Evolutionary conservation across 2,888 invertebrate species (phyloP).

Genomic region (Drosophila robusta): DNA sequence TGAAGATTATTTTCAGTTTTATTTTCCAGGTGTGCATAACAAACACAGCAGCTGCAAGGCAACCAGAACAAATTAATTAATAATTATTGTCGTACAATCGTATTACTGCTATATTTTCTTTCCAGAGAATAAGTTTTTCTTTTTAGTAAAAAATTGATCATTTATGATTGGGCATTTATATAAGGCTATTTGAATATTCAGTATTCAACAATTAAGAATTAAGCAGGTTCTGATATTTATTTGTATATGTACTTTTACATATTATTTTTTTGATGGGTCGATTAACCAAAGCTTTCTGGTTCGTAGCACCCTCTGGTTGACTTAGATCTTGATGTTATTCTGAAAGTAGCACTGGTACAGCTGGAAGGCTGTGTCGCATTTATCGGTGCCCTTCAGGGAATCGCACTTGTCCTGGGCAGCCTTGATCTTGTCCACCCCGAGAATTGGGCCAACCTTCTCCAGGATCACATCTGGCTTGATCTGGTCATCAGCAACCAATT

Average conservation of each 20-base stretch:
- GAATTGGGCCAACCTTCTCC: slow-evolving; percentile 53
- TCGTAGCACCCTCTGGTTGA: not conserved
- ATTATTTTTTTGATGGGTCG: too few relatives aligned
- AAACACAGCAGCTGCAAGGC: too few relatives aligned
- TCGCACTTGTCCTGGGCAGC: slow-evolving; percentile 64
- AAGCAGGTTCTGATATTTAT: too few relatives aligned
- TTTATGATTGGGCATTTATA: not conserved
- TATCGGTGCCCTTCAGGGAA: slow-evolving; percentile 56
- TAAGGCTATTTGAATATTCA: too few relatives aligned
- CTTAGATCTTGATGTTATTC: slow-evolving; percentile 48
- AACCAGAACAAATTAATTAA: not conserved
- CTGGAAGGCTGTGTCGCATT: slow-evolving; percentile 77
- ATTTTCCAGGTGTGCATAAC: too few relatives aligned
- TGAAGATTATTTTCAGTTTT: too few relatives aligned
- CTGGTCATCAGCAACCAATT: slow-evolving; percentile 68
- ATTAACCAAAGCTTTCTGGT: too few relatives aligned
- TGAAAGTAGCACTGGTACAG: slow-evolving; percentile 71
- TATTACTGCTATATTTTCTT: too few relatives aligned
- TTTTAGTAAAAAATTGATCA: not conserved
- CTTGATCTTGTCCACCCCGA: slow-evolving; percentile 66
- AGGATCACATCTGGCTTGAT: slow-evolving; percentile 60
- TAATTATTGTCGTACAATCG: not conserved
- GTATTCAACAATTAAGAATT: too few relatives aligned
- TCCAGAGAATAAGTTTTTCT: too few relatives aligned
- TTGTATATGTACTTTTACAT: too few relatives aligned